phyloP scores from a whole-genome alignment of 2,797 vertebrate species.

The Cyprinella venusta region DNA sequence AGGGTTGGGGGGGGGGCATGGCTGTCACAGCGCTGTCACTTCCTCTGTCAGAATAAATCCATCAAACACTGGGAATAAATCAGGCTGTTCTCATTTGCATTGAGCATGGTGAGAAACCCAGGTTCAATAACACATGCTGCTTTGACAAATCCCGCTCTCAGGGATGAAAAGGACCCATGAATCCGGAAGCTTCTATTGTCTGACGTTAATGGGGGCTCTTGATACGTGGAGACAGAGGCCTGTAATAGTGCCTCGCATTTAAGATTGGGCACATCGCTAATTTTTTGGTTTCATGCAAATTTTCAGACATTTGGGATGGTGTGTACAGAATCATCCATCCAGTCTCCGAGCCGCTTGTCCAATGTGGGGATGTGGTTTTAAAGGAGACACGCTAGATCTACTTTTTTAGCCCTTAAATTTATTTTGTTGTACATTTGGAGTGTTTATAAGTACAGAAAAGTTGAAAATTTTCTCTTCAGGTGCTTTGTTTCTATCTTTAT shows the following conservation, averaged over 20 bases:
- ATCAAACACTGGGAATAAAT: slow-evolving; percentile 75
- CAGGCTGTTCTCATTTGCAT: slow-evolving; percentile 75
- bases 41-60: slow-evolving; percentile 81
- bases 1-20: slow-evolving; percentile 59
- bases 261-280: neutral
- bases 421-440: too few relatives aligned
- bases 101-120: slow-evolving; percentile 65
- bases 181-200: slow-evolving; percentile 52
- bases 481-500: too few relatives aligned
- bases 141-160: slow-evolving; percentile 56
- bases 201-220: slow-evolving; percentile 33
- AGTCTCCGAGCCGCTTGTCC: neutral
- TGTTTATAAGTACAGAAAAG: too few relatives aligned
- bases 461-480: too few relatives aligned
- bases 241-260: neutral
- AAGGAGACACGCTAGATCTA: neutral
- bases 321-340: neutral
- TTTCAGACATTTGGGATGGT: neutral
- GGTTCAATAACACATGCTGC: slow-evolving; percentile 46
- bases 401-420: too few relatives aligned
- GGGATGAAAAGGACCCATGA: slow-evolving; percentile 42
- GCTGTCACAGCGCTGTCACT: slow-evolving; percentile 78
- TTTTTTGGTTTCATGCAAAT: neutral
- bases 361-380: neutral
- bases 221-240: slow-evolving; percentile 24